Evolutionary conservation across 2,797 vertebrate species (phyloP).

Genomic region (Sebastolobus alascanus): DNA sequence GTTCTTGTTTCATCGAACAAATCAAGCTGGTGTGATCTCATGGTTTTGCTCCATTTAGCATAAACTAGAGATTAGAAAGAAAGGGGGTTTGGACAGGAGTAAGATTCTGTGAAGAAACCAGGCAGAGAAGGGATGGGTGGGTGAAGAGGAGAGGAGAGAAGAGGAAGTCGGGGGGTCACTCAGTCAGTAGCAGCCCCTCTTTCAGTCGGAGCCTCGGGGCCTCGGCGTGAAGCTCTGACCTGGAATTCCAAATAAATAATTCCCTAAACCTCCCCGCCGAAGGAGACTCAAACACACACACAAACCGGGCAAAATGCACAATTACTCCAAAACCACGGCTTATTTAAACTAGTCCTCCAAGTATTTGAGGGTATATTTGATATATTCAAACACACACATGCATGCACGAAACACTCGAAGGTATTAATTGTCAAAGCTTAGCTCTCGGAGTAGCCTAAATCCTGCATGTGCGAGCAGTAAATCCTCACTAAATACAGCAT

Average conservation of each 20-base stretch:
- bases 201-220: conserved; percentile 47
- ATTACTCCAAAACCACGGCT: neutral
- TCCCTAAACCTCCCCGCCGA: conserved; percentile 45
- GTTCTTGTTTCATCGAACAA: conserved; percentile 26
- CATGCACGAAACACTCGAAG: conserved; percentile 3
- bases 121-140: neutral
- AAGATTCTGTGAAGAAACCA: conserved; percentile 15
- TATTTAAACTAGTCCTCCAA: conserved; percentile 31
- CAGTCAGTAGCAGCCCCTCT: conserved; percentile 44
- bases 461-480: conserved; percentile 46
- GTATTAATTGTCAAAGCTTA: conserved; percentile 49
- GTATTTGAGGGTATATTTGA: conserved; percentile 36
- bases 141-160: conserved; percentile 2
- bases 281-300: neutral
- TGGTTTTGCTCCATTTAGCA: conserved; percentile 17
- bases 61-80: conserved; percentile 20
- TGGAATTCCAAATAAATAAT: conserved; percentile 81
- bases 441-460: conserved; percentile 26
- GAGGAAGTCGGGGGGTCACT: conserved; percentile 47
- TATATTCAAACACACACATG: neutral
- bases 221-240: conserved; percentile 64
- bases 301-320: conserved; percentile 20
- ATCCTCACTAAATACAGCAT: conserved; percentile 47
- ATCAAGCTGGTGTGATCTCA: conserved; percentile 1
- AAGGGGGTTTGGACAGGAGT: neutral